phyloP scores from a whole-genome alignment of 2,113 vertebrate genomes.

The Ginglymostoma cirratum region DNA sequence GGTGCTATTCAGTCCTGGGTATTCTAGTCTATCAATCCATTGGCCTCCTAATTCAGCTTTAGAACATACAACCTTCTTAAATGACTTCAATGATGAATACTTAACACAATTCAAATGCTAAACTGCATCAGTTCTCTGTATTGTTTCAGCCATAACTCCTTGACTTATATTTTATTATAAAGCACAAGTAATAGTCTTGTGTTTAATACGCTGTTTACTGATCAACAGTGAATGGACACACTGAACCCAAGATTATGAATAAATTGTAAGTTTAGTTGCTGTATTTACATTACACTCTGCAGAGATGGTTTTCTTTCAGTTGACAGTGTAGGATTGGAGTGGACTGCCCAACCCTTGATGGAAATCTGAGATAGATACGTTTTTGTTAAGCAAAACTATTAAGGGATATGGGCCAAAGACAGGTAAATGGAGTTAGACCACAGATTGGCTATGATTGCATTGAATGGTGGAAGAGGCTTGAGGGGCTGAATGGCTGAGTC shows the following conservation, averaged over 20 bases:
- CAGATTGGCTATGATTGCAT: no score
- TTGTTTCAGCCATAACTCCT: background rate
- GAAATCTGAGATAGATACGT: no score
- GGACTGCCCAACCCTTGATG: no score
- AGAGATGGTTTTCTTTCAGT: background rate
- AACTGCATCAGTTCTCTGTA: background rate
- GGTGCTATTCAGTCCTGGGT: no score
- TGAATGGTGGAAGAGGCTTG: no score
- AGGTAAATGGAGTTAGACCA: no score
- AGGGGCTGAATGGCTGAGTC: no score
- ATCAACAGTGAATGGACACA: background rate
- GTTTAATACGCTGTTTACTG: background rate
- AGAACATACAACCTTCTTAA: background rate
- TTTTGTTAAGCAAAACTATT: no score
- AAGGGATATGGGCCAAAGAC: no score
- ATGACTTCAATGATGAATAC: background rate
- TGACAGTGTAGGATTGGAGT: background rate
- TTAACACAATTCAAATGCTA: background rate
- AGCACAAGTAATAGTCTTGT: background rate
- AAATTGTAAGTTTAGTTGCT: background rate
- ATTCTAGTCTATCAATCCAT: background rate
- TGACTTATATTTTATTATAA: background rate
- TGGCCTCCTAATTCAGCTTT: background rate
- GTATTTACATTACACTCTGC: background rate
- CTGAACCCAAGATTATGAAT: background rate